A percentile compares a stretch with the other conserved stretches of the same genome.
These are phyloP conservation scores for Phenacoccus solenopsis DNA, from an alignment of 1,140 invertebrate species.

Conservation along the genomic window DNA sequence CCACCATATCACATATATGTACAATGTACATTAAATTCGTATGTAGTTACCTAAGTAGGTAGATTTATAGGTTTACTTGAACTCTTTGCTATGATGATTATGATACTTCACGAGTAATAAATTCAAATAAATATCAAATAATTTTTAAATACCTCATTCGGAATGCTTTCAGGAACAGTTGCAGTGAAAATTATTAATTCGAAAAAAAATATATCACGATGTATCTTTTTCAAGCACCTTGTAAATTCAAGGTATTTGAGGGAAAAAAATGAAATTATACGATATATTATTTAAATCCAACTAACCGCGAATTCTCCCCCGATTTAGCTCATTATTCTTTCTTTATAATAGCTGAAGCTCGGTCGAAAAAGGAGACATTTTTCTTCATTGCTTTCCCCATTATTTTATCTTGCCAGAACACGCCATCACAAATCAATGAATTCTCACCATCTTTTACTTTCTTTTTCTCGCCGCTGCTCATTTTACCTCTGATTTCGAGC, in stretches of 20 bases:
- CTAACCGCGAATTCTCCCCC: background rate
- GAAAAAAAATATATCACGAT: too few species aligned
- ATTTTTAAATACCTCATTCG: too few species aligned
- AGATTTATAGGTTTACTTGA: too few species aligned
- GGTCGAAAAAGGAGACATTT: background rate
- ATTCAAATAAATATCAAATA: too few species aligned
- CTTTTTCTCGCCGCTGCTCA: background rate
- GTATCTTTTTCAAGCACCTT: background rate
- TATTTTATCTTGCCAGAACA: slow-evolving; percentile 2
- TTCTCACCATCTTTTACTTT: slow-evolving; percentile 2
- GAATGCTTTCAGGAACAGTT: too few species aligned
- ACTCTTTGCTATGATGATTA: too few species aligned
- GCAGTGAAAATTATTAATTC: too few species aligned
- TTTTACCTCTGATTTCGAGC: background rate
- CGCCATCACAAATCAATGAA: slow-evolving; percentile 1
- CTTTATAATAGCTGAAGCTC: slow-evolving; percentile 1
- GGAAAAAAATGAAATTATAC: background rate
- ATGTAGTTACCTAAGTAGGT: too few species aligned
- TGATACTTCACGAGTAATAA: too few species aligned
- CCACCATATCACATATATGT: too few species aligned
- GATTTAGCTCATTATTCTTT: background rate
- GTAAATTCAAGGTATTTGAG: background rate
- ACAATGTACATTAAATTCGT: too few species aligned
- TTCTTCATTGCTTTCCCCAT: background rate
- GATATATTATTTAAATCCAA: slow-evolving; percentile 3